Percentiles rank a stretch among this genome's conserved stretches.
These are phyloP conservation scores for Argynnis bischoffii DNA, from an alignment of 2,888 invertebrate species.

Conservation along the genomic window DNA sequence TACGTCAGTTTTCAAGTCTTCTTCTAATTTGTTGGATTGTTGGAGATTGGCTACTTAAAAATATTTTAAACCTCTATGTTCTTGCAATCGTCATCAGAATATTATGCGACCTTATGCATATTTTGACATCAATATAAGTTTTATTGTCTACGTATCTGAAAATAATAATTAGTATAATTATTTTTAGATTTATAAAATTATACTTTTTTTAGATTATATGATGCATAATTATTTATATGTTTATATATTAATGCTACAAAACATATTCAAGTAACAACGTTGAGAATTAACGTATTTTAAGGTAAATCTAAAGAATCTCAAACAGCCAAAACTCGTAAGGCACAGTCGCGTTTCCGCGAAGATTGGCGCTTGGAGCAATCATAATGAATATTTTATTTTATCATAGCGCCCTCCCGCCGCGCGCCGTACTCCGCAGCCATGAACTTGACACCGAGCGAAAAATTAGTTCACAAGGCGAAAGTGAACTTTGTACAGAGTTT, in stretches of 20 bases:
- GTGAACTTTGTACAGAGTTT: slow-evolving; percentile 80
- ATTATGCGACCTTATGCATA: no score
- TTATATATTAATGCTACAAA: no score
- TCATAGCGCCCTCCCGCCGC: slow-evolving; percentile 60
- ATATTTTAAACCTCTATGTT: background rate
- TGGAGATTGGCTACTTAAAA: slow-evolving; percentile 50
- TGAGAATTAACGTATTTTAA: background rate
- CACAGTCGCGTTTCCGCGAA: slow-evolving; percentile 60
- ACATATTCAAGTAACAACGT: no score
- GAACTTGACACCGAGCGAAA: slow-evolving; percentile 82
- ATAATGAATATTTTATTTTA: slow-evolving; percentile 82
- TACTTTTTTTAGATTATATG: no score
- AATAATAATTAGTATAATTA: background rate
- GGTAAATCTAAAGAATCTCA: slow-evolving; percentile 23
- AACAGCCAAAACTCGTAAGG: slow-evolving; percentile 50
- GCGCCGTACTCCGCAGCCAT: slow-evolving; percentile 59
- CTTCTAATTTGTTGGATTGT: slow-evolving; percentile 50
- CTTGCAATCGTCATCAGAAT: background rate
- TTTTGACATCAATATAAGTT: background rate
- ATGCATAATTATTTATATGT: no score
- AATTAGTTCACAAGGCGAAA: slow-evolving; percentile 82
- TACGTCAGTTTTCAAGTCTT: slow-evolving; percentile 77
- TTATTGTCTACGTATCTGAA: background rate
- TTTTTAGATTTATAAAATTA: background rate
- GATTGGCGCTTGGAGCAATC: slow-evolving; percentile 76